phyloP scores from a whole-genome alignment of 2,888 invertebrate species.

The Tupiocoris notatus region DNA sequence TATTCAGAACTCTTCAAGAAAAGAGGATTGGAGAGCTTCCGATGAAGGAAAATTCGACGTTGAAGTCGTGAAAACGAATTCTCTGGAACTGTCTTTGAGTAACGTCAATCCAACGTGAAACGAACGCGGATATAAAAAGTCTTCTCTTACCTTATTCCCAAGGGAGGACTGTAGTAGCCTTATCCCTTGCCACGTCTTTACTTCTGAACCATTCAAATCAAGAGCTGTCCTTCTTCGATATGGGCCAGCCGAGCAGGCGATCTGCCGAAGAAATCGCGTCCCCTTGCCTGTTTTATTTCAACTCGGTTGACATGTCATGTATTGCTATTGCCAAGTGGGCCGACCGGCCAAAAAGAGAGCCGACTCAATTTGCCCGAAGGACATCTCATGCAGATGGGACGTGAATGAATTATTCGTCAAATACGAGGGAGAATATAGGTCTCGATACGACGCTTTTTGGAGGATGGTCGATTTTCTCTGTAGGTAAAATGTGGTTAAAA shows the following conservation, averaged over 20 bases:
- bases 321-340: not conserved
- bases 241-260: not conserved
- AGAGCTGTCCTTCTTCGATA: no score
- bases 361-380: not conserved
- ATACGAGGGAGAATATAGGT: slow-evolving; percentile 3
- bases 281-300: not conserved
- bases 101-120: not conserved
- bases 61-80: no score
- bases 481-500: no score
- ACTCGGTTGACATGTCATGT: not conserved
- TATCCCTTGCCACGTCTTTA: not conserved
- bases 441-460: not conserved
- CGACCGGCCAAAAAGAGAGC: not conserved
- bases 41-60: no score
- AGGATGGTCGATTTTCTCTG: not conserved
- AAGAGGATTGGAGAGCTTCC: no score
- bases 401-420: not conserved
- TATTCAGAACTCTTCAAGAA: no score
- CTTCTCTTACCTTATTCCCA: no score
- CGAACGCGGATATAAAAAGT: not conserved
- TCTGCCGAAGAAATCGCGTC: not conserved
- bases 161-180: no score
- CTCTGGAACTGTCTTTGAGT: not conserved
- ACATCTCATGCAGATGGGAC: not conserved
- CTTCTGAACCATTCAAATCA: not conserved